Evolutionary conservation across 1,140 invertebrate species (phyloP).

Genomic region (Zaprionus nigranus): DNA sequence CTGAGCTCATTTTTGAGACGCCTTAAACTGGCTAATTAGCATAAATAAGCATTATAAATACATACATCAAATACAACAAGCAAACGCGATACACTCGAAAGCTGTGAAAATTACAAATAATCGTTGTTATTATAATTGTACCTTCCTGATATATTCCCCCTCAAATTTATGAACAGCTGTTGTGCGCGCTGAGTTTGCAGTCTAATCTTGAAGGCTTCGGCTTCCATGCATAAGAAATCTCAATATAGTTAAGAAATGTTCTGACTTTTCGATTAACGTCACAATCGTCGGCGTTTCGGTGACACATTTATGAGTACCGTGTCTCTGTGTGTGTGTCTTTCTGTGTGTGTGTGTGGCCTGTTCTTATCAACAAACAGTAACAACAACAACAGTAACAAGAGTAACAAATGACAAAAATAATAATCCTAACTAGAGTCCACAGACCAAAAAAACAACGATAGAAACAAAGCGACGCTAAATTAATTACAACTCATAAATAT

Average conservation of each 20-base stretch:
- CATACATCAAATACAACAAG: conserved; percentile 36
- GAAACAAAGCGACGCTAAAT: conserved; percentile 33
- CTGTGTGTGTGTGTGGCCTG: conserved; percentile 3
- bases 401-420: conserved; percentile 11
- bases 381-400: conserved; percentile 9
- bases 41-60: conserved; percentile 69
- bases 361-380: conserved; percentile 53
- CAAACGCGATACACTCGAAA: conserved; percentile 27
- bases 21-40: conserved; percentile 63
- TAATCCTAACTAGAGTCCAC: conserved; percentile 27
- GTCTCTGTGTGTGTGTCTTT: neutral
- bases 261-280: conserved; percentile 45
- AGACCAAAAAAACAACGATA: conserved; percentile 20
- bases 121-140: conserved; percentile 30
- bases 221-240: conserved; percentile 8
- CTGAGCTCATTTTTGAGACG: conserved; percentile 78
- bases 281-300: conserved; percentile 44
- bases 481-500: conserved; percentile 70
- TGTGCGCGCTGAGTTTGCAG: neutral
- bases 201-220: conserved; percentile 1
- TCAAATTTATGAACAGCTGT: conserved; percentile 23
- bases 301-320: conserved; percentile 64
- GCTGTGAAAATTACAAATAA: conserved; percentile 52
- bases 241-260: conserved; percentile 14
- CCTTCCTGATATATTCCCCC: neutral